Evolutionary conservation across 2,797 vertebrate genomes (phyloP).

Genomic region (Jordanella pulchra): DNA sequence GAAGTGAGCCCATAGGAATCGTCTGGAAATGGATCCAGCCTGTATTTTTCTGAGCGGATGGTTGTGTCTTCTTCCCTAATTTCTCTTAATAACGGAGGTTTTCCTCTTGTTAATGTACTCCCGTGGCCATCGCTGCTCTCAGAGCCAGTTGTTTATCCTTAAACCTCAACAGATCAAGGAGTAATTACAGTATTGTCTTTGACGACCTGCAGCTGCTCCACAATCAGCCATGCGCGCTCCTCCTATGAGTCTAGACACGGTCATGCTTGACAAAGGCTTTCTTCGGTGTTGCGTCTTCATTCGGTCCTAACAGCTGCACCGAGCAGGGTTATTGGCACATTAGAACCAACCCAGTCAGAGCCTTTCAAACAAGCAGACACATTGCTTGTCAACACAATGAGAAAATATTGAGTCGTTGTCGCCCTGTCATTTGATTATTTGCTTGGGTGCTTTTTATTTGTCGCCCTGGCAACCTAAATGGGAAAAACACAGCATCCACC

Average conservation of each 20-base stretch:
- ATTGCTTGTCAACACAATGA: slow-evolving; percentile 74
- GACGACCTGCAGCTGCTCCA: slow-evolving; percentile 39
- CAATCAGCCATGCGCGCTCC: slow-evolving; percentile 31
- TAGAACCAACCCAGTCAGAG: slow-evolving; percentile 50
- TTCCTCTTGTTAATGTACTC: slow-evolving; percentile 22
- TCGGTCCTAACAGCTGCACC: slow-evolving; percentile 48
- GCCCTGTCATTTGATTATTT: slow-evolving; percentile 76
- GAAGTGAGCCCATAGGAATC: slow-evolving; percentile 26
- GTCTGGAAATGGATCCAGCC: slow-evolving; percentile 23
- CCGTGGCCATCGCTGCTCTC: slow-evolving; percentile 30
- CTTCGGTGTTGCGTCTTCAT: slow-evolving; percentile 49
- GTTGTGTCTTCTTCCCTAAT: slow-evolving; percentile 4
- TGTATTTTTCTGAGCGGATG: slow-evolving; percentile 22
- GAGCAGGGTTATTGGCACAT: slow-evolving; percentile 66
- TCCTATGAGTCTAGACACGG: slow-evolving; percentile 46
- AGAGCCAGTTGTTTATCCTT: slow-evolving; percentile 53
- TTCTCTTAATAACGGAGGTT: slow-evolving; percentile 9
- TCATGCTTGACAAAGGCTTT: slow-evolving; percentile 44
- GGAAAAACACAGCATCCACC: slow-evolving; percentile 47
- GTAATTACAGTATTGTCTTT: slow-evolving; percentile 60
- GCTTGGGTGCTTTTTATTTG: slow-evolving; percentile 72
- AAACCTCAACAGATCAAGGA: slow-evolving; percentile 66
- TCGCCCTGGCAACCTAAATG: slow-evolving; percentile 67
- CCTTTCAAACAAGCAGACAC: slow-evolving; percentile 59
- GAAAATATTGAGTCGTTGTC: slow-evolving; percentile 79